Evolutionary conservation across 2,888 invertebrate species (phyloP).

Genomic region (Leucoma salicis): DNA sequence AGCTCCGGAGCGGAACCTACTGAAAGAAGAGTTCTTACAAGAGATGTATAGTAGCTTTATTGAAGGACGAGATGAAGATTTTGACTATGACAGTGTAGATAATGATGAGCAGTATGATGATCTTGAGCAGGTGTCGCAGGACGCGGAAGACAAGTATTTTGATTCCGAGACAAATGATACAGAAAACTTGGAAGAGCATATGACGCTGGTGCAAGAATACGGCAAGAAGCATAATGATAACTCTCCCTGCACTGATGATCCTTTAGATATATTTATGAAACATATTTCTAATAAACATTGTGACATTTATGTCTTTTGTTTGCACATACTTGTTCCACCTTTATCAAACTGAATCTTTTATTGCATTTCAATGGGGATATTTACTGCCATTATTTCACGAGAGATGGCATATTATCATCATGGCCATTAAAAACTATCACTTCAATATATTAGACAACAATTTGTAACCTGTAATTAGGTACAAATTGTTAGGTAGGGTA

Average conservation of each 20-base stretch:
- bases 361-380: too few species aligned
- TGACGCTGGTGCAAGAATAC: conserved; percentile 63
- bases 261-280: conserved; percentile 88
- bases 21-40: conserved; percentile 91
- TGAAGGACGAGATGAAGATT: conserved; percentile 89
- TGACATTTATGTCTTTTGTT: not conserved
- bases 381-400: too few species aligned
- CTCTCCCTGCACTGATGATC: conserved; percentile 75
- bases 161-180: conserved; percentile 89
- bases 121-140: conserved; percentile 84
- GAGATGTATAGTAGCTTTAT: conserved; percentile 93
- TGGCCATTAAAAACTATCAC: too few species aligned
- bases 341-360: too few species aligned
- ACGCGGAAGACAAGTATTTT: conserved; percentile 95
- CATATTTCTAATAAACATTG: conserved; percentile 63
- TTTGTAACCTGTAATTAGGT: too few species aligned
- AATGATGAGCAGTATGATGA: conserved; percentile 91
- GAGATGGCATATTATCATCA: too few species aligned
- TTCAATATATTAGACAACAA: too few species aligned
- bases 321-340: too few species aligned
- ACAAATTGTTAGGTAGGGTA: too few species aligned
- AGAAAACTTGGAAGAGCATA: conserved; percentile 64
- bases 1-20: conserved; percentile 83
- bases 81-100: conserved; percentile 92
- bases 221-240: conserved; percentile 39